Evolutionary conservation across 2,888 invertebrate genomes (phyloP), one percentile per base, ranked within the genome.

Genomic region (Abrostola tripartita): DNA sequence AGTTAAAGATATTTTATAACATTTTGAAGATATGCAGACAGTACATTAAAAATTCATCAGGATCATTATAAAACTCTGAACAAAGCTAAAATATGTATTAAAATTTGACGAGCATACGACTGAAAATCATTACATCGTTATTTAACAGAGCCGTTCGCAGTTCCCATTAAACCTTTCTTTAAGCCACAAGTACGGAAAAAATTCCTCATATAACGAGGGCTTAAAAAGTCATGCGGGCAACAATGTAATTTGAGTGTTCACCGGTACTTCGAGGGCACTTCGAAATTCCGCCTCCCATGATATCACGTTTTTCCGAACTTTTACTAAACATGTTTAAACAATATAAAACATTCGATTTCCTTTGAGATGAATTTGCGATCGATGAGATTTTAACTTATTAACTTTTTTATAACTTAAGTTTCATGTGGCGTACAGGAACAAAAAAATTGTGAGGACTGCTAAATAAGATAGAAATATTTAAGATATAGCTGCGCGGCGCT

Each of bases 171-270:
- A 58, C 36, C 50, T 55, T 58, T 62, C 59, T 67, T 52, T 47
- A 44, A 53, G 51, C 59, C 62, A 57, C 58, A 65, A 62, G 52
- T 68, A 65, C 61, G 65, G 56, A 61, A 72, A 72, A 71, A 71
- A 56, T 55, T 69, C 51, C 55, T 65, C 67, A 76, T 73, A 75
- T 66, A 73, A 78, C 63, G 69, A 73, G 71, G 63, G 66, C 65
- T 67, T 74, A 66, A 82, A 70, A 82, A 79, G 63, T 73, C 64
- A 71, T 69, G 66, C 73, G 65, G 66, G 68, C 65, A 69, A 81
- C 83, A 83, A 82, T 81, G 80, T 83, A 76, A 81, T 81, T 83
- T 76, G 68, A 84, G 75, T 69, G 78, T 65, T 67, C 63, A 56
- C 42, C 54, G 52, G 60, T 63, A 62, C 47, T 63, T 70, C 64